Conservation (phyloP, 2,888 invertebrate species). For the Drosophila anceps region DNA sequence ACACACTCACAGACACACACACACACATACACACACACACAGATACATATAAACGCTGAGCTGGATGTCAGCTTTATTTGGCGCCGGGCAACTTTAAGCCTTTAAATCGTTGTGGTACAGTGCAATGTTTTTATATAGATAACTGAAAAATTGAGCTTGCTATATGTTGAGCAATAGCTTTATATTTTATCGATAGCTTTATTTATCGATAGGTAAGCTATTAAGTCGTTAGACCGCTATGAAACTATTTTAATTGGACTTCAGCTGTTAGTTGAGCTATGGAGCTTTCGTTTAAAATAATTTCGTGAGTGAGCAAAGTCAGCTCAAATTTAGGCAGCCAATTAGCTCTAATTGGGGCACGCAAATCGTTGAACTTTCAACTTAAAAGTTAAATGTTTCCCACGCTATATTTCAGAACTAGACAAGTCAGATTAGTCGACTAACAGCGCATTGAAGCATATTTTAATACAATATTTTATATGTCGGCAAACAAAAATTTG, state of each 20-base stretch:
- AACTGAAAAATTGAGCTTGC: background rate
- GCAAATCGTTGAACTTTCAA: constrained; percentile 4
- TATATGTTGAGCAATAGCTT: background rate
- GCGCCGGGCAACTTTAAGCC: constrained; percentile 27
- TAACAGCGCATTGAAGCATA: constrained; percentile 4
- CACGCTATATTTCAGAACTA: background rate
- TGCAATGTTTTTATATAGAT: constrained; percentile 1
- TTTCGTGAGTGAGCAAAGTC: background rate
- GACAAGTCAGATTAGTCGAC: background rate
- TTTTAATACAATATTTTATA: constrained; percentile 7
- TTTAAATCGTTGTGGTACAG: constrained; percentile 18
- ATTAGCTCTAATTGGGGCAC: constrained; percentile 4
- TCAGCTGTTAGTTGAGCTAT: background rate
- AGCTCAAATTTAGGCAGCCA: background rate
- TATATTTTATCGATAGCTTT: background rate
- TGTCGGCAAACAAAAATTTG: constrained; percentile 21
- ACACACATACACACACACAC: constrained; percentile 1
- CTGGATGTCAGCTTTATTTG: constrained; percentile 7
- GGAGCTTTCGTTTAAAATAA: background rate
- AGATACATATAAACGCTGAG: background rate
- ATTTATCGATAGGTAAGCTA: background rate
- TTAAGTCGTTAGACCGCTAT: background rate
- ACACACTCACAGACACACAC: constrained; percentile 15
- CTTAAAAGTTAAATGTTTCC: background rate
- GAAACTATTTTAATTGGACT: background rate